Percentiles rank a stretch among this genome's conserved stretches.
These are phyloP conservation scores for Virgularia gustaviana DNA, from an alignment of 92 coral and sea anemone species.

Conservation along the genomic window DNA sequence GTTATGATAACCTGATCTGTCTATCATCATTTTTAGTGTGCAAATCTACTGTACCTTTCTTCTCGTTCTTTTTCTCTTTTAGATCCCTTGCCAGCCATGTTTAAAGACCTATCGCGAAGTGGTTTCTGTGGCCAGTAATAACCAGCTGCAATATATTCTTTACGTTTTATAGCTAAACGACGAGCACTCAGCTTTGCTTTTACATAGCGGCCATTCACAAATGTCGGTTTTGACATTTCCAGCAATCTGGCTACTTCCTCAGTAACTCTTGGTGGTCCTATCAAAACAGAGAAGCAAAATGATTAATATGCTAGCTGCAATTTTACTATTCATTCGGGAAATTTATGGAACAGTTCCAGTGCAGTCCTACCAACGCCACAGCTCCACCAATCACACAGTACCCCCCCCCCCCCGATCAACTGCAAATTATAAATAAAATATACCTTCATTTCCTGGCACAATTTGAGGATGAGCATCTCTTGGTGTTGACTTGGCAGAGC, in stretches of 20 bases:
- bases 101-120: constrained; percentile 74
- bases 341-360: too few species aligned
- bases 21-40: too few species aligned
- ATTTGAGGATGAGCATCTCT: too few species aligned
- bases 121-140: constrained; percentile 93
- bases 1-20: too few species aligned
- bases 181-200: constrained; percentile 90
- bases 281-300: not conserved
- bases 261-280: constrained; percentile 57
- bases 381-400: too few species aligned
- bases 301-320: too few species aligned
- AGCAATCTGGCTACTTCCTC: constrained; percentile 70
- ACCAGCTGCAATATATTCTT: constrained; percentile 67
- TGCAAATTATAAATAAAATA: too few species aligned
- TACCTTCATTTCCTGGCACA: too few species aligned
- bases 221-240: constrained; percentile 68
- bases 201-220: constrained; percentile 72
- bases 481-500: too few species aligned
- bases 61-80: constrained; percentile 67
- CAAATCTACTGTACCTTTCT: constrained; percentile 69
- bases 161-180: constrained; percentile 69
- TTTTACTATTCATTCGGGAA: too few species aligned
- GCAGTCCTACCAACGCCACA: too few species aligned
- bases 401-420: too few species aligned
- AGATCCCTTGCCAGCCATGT: constrained; percentile 80